Evolutionary conservation across 2,113 vertebrate genomes (phyloP).

Genomic region (Danionella cerebrum): DNA sequence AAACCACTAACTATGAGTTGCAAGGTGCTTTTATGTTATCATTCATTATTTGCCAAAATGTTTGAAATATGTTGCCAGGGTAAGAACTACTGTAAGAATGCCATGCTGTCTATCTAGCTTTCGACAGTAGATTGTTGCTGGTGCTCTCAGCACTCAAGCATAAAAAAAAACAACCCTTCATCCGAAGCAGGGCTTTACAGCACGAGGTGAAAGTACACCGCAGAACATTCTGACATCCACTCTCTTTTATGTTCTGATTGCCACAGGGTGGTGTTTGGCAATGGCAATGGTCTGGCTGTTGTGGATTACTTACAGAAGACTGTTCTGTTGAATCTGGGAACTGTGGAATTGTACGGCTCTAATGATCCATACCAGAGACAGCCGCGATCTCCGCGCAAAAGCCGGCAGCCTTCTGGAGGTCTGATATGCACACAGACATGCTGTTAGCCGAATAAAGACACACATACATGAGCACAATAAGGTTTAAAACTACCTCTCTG

Average conservation of each 20-base stretch:
- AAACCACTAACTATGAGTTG: too few relatives aligned
- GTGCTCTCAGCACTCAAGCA: too few relatives aligned
- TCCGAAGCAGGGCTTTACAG: not conserved
- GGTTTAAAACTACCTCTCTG: not conserved
- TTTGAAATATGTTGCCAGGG: too few relatives aligned
- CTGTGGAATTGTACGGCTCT: constrained; percentile 87
- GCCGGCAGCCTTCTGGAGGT: constrained; percentile 94
- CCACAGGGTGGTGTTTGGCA: constrained; percentile 89
- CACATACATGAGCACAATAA: not conserved
- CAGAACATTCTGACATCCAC: not conserved
- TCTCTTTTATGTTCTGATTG: not conserved
- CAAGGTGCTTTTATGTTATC: too few relatives aligned
- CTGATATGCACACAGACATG: constrained; percentile 38
- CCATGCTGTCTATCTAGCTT: too few relatives aligned
- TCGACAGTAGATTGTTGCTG: too few relatives aligned
- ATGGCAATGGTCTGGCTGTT: constrained; percentile 91
- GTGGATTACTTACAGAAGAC: constrained; percentile 98
- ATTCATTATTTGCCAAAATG: too few relatives aligned
- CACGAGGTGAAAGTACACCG: not conserved
- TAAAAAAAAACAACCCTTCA: not conserved
- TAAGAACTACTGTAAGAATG: too few relatives aligned
- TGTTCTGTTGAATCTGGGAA: constrained; percentile 85
- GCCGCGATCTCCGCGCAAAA: constrained; percentile 89
- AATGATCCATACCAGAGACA: constrained; percentile 95
- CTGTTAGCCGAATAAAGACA: not conserved